Base-by-base conservation (phyloP, 2,113 vertebrate species). In the Notothenia rossii region DNA sequence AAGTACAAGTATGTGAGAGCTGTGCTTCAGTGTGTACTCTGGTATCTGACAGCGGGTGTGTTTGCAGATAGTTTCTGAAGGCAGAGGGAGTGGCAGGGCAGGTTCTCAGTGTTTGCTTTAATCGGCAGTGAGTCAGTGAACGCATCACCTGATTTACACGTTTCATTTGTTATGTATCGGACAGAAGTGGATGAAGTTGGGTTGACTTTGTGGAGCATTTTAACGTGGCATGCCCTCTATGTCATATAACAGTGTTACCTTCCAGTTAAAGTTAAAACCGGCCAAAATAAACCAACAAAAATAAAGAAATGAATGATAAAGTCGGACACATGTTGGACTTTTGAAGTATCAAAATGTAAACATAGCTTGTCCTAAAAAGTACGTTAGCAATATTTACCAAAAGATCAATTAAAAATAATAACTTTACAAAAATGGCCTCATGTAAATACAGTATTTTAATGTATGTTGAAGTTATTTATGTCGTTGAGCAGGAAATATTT, bases 21-120 rank as follows among this genome's bases (percentile, higher is more conserved):
- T n/a, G n/a, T n/a, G n/a, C n/a, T n/a, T n/a, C 36, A 40, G 36
- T 40, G 36, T 40, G 36, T 6, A 40, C 36, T 40, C 5, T 40
- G 36, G 36, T 40, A 40, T 13, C 1, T 22, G 56, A 74, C 22
- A 20, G 48, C 36, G 36, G 36, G 36, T 1, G 36, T 40, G 36
- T 40, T 40, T 40, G 36, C 14, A 3, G 25, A 36, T 10, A 63
- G 25, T 29, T 29, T 29, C 54, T 53, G 22, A 17, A n/a, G n/a
- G n/a, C n/a, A n/a, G n/a, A 5, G 22, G 91, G 90, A 88, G 90
- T 45, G 81, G 74, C 82, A 65, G 80, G 82, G 79, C 83, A 70
- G 76, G 60, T 73, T 64, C 74, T 53, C 18, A 18, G 62, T 68
- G 59, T 50, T 61, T 76, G 71, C 59, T 12, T 18, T 59, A n/a